Base-by-base conservation (phyloP, 2,797 vertebrate species). In the Tenualosa ilisha region DNA sequence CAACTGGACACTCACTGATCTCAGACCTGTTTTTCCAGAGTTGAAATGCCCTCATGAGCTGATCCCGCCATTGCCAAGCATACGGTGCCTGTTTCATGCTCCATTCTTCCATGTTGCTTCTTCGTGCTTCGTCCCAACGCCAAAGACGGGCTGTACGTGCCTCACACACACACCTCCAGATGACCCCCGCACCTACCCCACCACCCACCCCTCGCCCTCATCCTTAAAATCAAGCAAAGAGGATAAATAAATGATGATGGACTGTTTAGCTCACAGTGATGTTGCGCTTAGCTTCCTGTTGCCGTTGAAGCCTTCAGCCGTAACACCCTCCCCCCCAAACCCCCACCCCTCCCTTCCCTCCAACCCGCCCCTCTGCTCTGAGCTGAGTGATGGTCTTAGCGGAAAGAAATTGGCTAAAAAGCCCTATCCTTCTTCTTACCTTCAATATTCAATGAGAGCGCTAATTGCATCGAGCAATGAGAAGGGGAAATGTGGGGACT, bases 381-480 rank as follows among this genome's bases (percentile, higher is more conserved):
- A 93, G 90, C 53, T 88, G 89, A 93, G 89, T 91, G 87, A 87
- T 93, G 92, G 94, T 93, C 92, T 92, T 92, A 92, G 91, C 93
- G 94, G 94, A 95, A 95, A 93, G 93, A 92, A 95, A 94, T 91
- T 87, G 88, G 92, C 93, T 95, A 94, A 94, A 95, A 94, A 94
- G 93, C 92, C 92, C 91, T 92, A 96, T 95, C 93, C 92, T 94
- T 95, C 93, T 95, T 94, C 91, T 93, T 93, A 94, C 94, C 91
- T 95, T 96, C 94, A 95, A 95, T 96, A 96, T 96, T 95, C 94
- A 94, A 93, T 95, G 94, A 95, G 94, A 94, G 91, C 83, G 89
- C 93, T 96, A 95, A 95, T 95, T 96, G 94, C 93, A 93, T 87
- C 68, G 83, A 85, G 91, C 91, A 91, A 91, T 93, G 91, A 91